Evolutionary conservation across 1,140 invertebrate genomes (phyloP).

Genomic region (Leptinotarsa texana): DNA sequence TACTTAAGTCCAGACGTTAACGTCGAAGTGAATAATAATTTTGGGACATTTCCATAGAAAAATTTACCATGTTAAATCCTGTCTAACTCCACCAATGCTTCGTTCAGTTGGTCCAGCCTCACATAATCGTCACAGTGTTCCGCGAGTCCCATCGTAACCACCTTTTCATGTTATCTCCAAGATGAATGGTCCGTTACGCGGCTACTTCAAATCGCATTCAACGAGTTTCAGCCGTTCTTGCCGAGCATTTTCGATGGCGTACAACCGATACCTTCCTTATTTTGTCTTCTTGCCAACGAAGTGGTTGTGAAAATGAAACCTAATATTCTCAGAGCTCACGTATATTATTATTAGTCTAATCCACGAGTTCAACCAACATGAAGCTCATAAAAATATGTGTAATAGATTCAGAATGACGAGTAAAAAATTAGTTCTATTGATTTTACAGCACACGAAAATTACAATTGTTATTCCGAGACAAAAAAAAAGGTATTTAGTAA

Average conservation of each 20-base stretch:
- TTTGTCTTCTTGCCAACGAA: not conserved
- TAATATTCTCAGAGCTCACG: too few relatives aligned
- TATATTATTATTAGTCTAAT: too few relatives aligned
- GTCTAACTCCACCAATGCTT: not conserved
- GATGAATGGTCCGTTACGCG: not conserved
- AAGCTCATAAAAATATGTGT: too few relatives aligned
- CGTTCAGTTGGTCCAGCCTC: not conserved
- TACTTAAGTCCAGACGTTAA: too few relatives aligned
- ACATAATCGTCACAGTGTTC: not conserved
- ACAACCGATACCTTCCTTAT: not conserved
- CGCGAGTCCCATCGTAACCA: not conserved
- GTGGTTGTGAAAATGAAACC: not conserved
- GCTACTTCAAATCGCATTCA: constrained; percentile 3
- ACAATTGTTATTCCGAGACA: too few relatives aligned
- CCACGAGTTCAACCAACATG: too few relatives aligned
- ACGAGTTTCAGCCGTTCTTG: not conserved
- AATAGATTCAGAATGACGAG: too few relatives aligned
- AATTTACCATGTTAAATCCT: not conserved
- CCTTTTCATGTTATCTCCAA: not conserved
- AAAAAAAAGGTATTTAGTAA: too few relatives aligned
- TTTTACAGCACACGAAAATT: too few relatives aligned
- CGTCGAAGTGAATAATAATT: too few relatives aligned
- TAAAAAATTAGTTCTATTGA: too few relatives aligned
- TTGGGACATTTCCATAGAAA: not conserved
- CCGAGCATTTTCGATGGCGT: not conserved